Conservation (phyloP, 2,113 vertebrate genomes). For the Ptyas mucosa region DNA sequence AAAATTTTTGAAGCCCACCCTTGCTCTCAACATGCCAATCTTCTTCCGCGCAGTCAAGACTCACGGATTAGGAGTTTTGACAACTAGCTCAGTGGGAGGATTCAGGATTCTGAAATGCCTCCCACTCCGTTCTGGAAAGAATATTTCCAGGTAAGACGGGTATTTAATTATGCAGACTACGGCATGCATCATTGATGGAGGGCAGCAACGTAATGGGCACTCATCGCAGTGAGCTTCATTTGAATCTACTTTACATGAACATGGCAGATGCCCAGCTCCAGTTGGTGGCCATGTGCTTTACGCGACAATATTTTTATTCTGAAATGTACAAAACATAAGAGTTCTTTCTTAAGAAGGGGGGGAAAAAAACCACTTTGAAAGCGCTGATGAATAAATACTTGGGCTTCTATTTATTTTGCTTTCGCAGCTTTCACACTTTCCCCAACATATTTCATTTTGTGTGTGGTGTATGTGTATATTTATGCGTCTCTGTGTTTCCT, state of each 20-base stretch:
- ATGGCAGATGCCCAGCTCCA: slow-evolving; percentile 13
- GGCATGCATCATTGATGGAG: not conserved
- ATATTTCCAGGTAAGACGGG: not conserved
- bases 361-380: not conserved
- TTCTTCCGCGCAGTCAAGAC: slow-evolving; percentile 65
- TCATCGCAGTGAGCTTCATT: not conserved
- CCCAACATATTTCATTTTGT: not conserved
- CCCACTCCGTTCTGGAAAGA: not conserved
- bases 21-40: slow-evolving; percentile 65
- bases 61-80: slow-evolving; percentile 49
- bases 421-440: not conserved
- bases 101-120: slow-evolving; percentile 6
- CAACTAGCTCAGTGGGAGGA: slow-evolving; percentile 65
- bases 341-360: not conserved
- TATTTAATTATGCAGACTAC: not conserved
- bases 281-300: slow-evolving; percentile 13
- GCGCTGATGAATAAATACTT: not conserved
- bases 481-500: not conserved
- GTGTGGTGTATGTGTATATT: not conserved
- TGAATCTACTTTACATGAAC: slow-evolving; percentile 17
- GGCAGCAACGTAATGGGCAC: not conserved
- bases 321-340: slow-evolving; percentile 17
- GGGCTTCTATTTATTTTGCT: slow-evolving; percentile 14
- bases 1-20: too few relatives aligned
- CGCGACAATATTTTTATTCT: slow-evolving; percentile 19